phyloP scores from a whole-genome alignment of 2,888 invertebrate genomes.

The Drosophila pseudotakahashii region DNA sequence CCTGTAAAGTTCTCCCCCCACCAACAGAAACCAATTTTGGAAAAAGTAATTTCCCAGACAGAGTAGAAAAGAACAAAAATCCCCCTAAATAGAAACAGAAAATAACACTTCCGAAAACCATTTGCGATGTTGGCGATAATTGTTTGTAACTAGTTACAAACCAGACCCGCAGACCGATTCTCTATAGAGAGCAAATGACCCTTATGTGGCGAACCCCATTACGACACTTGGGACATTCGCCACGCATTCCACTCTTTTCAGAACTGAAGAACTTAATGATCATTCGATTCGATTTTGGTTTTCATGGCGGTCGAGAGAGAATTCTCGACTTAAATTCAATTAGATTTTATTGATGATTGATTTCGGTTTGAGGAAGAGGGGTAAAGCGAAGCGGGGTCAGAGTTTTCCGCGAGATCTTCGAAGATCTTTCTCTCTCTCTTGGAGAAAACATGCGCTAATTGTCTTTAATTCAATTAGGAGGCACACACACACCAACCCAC shows the following conservation, averaged over 20 bases:
- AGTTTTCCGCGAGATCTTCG: conserved; percentile 17
- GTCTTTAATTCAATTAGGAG: conserved; percentile 72
- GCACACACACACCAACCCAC: conserved; percentile 24
- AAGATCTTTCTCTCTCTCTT: conserved; percentile 12
- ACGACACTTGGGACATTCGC: conserved; percentile 58
- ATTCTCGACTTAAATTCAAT: conserved; percentile 68
- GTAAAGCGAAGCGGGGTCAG: conserved; percentile 13
- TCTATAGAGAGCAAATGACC: conserved; percentile 58
- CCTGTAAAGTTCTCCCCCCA: background rate
- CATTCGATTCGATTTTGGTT: conserved; percentile 29
- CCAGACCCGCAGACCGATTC: conserved; percentile 18
- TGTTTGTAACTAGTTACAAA: conserved; percentile 47
- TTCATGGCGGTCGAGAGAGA: conserved; percentile 38
- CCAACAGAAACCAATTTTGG: conserved; percentile 13
- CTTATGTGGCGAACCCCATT: conserved; percentile 52
- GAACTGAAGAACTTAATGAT: conserved; percentile 30
- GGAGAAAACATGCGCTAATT: conserved; percentile 51
- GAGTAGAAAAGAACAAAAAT: conserved; percentile 15
- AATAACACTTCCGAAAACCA: conserved; percentile 74
- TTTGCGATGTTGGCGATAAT: conserved; percentile 73
- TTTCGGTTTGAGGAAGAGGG: conserved; percentile 45
- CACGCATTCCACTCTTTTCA: conserved; percentile 61
- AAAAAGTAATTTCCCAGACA: conserved; percentile 39
- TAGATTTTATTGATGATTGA: conserved; percentile 79
- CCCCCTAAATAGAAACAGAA: conserved; percentile 11